Evolutionary conservation across 1,140 invertebrate genomes (phyloP).

Genomic region (Halyomorpha halys): DNA sequence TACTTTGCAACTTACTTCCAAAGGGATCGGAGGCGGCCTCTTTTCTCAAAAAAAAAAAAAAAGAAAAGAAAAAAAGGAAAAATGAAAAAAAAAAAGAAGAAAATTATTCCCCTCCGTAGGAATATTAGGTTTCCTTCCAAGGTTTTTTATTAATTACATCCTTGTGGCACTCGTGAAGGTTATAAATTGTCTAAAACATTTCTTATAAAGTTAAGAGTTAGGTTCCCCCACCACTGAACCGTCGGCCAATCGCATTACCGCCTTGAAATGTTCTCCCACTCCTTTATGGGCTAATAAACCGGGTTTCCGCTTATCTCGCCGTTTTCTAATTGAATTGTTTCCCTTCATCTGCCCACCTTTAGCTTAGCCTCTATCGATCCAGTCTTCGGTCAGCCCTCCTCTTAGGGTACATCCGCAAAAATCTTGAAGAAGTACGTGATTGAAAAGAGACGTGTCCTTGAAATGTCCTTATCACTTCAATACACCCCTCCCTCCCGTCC

Average conservation of each 20-base stretch:
- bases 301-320: conserved; percentile 9
- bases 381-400: too few species aligned
- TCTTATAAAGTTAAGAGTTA: conserved; percentile 18
- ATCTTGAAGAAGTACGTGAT: too few species aligned
- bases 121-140: conserved; percentile 17
- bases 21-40: conserved; percentile 7
- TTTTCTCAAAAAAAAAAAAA: conserved; percentile 18
- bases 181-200: conserved; percentile 19
- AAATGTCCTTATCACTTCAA: too few species aligned
- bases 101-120: conserved; percentile 6
- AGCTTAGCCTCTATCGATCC: conserved; percentile 1
- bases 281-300: conserved; percentile 18
- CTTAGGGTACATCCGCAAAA: too few species aligned
- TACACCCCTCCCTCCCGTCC: too few species aligned
- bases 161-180: conserved; percentile 11
- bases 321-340: conserved; percentile 18
- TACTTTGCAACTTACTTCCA: conserved; percentile 13
- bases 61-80: conserved; percentile 17
- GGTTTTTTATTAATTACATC: conserved; percentile 19
- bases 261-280: conserved; percentile 12
- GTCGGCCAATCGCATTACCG: conserved; percentile 8
- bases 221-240: not conserved
- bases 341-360: conserved; percentile 12
- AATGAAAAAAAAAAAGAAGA: conserved; percentile 8
- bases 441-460: too few species aligned